Evolutionary conservation across 2,888 invertebrate species (phyloP).

Genomic region (Pimpla rufipes): DNA sequence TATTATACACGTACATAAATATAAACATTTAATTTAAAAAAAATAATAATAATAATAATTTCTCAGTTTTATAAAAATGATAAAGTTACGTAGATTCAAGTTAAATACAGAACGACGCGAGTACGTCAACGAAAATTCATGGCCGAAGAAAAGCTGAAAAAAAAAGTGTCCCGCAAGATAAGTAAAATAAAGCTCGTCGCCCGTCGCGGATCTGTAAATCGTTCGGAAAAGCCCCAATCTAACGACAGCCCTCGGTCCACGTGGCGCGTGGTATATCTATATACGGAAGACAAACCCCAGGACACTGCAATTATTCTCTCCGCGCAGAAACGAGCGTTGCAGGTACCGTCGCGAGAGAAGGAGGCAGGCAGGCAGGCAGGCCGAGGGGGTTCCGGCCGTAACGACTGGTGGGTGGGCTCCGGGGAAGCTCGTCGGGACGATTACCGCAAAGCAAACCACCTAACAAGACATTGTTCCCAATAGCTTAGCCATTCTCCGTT

Average conservation of each 20-base stretch:
- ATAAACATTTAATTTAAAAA: too few species aligned
- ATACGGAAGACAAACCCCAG: background rate
- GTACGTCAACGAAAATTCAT: too few species aligned
- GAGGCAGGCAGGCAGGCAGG: too few species aligned
- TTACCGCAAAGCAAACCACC: slow-evolving; percentile 83
- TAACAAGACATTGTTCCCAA: slow-evolving; percentile 84
- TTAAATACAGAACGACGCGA: too few species aligned
- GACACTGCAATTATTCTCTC: slow-evolving; percentile 55
- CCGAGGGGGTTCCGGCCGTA: slow-evolving; percentile 47
- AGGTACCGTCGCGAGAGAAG: slow-evolving; percentile 28
- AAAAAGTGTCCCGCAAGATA: too few species aligned
- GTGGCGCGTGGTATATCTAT: background rate
- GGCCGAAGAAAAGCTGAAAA: too few species aligned
- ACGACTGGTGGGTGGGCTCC: slow-evolving; percentile 60
- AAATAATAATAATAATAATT: too few species aligned
- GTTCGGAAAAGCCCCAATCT: slow-evolving; percentile 20
- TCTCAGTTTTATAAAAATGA: too few species aligned
- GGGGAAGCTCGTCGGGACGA: slow-evolving; percentile 79
- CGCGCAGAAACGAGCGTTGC: slow-evolving; percentile 50
- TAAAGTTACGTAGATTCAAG: too few species aligned
- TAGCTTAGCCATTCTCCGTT: slow-evolving; percentile 80
- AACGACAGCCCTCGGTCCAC: background rate
- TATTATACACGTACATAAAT: too few species aligned
- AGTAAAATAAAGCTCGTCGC: background rate
- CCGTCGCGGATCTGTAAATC: slow-evolving; percentile 15